Evolutionary conservation across 2,888 invertebrate genomes (phyloP).

Genomic region (Acronicta leporina): DNA sequence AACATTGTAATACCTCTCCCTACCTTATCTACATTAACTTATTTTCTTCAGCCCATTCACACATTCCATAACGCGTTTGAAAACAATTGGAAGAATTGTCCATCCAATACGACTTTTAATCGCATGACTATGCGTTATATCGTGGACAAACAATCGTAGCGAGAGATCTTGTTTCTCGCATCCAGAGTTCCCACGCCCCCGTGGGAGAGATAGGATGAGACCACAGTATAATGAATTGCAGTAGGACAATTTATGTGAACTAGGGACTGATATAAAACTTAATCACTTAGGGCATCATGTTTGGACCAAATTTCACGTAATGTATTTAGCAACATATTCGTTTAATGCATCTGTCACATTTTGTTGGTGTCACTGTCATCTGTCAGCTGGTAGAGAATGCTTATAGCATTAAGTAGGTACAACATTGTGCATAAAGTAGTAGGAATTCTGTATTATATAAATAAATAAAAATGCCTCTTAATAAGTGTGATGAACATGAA

Average conservation of each 20-base stretch:
- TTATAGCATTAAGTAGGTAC: no score
- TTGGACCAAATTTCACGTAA: no score
- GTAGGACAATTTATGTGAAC: constrained; percentile 1
- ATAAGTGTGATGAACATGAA: no score
- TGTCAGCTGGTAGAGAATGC: no score
- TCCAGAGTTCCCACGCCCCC: constrained; percentile 59
- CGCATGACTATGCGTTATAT: constrained; percentile 54
- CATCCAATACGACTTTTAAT: constrained; percentile 51
- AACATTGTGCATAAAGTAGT: no score
- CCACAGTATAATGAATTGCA: constrained; percentile 20
- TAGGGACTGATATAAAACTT: no score
- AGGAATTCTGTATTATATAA: no score
- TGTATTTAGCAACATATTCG: no score
- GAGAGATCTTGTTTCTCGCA: constrained; percentile 58
- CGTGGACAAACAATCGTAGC: constrained; percentile 54
- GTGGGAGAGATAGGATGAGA: constrained; percentile 60
- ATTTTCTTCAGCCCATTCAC: constrained; percentile 44
- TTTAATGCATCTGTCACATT: no score
- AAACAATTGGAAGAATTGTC: constrained; percentile 46
- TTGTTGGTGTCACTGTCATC: no score
- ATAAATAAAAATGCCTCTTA: no score
- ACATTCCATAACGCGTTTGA: constrained; percentile 38
- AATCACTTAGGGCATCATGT: no score
- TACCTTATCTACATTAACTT: constrained; percentile 13
- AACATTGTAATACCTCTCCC: constrained; percentile 1